Evolutionary conservation across 1,140 invertebrate species (phyloP).

Genomic region (Apis dorsata): DNA sequence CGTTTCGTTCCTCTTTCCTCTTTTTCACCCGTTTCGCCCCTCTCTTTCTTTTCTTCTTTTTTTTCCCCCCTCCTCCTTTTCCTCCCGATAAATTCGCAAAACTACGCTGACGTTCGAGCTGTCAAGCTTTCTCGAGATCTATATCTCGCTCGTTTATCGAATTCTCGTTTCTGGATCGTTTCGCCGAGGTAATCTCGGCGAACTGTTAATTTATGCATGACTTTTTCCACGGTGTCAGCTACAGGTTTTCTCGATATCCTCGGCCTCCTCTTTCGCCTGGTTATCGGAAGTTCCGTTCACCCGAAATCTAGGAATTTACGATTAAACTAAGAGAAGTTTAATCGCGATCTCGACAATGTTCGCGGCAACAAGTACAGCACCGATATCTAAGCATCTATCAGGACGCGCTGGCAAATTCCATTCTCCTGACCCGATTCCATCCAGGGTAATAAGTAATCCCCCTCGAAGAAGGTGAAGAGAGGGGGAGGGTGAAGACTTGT

Average conservation of each 20-base stretch:
- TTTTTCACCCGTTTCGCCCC: not conserved
- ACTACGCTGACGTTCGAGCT: not conserved
- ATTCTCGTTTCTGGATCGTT: not conserved
- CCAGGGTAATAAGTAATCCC: slow-evolving; percentile 12
- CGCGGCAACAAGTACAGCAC: slow-evolving; percentile 1
- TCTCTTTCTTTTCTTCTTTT: not conserved
- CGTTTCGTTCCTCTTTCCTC: not conserved
- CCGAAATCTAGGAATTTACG: no score
- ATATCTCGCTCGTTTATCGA: slow-evolving; percentile 22
- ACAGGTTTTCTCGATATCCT: not conserved
- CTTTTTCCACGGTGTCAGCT: not conserved
- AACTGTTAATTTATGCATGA: slow-evolving; percentile 33
- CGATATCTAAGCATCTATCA: not conserved
- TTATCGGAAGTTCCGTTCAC: no score
- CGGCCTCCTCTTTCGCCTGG: not conserved
- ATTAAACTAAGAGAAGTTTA: not conserved
- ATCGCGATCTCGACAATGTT: not conserved
- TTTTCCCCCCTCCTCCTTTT: not conserved
- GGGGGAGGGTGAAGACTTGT: not conserved
- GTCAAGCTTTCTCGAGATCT: slow-evolving; percentile 6
- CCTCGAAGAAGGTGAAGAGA: not conserved
- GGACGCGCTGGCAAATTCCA: slow-evolving; percentile 17
- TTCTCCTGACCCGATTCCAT: not conserved
- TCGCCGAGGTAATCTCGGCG: not conserved
- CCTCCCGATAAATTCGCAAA: not conserved